Evolutionary conservation across 2,797 vertebrate genomes (phyloP), one percentile per base, ranked within the genome.

Genomic region (Sorex maritimensis): DNA sequence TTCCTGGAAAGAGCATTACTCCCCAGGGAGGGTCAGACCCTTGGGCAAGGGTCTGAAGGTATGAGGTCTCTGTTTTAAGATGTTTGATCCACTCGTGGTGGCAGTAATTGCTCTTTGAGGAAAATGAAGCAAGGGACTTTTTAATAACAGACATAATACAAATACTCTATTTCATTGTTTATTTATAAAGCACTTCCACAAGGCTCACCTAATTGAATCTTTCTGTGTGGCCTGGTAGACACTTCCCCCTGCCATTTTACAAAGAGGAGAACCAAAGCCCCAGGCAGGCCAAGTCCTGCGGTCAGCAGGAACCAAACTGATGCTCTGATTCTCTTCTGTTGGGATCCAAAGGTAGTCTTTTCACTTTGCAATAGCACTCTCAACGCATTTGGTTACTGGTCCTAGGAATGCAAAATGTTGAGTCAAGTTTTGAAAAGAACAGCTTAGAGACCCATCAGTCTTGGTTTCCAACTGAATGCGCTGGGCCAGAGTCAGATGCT

Each of bases 391-490:
- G 10, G 7, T 75, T 71, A 73, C 80, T 89, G 65, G 81, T 85
- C 30, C 30, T 86, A 75, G 89, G 65, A 79, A 86, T 49, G 73
- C 61, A 68, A 38, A 92, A 10, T 75, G 14, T 55, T 83, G 21
- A 67, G 21, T 28, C 5, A 67, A 67, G 26, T 67, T 67, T 9
- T 28, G 65, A 23, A 67, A 67, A 28, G 65, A 67, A 67, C 7
- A 55, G 10, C 44, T 61, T 41, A 49, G 86, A 83, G 63, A 73
- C 8, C 41, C 19, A 44, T 79, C 24, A 34, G 3, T 68, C 41
- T 73, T 72, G 2, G 7, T 86, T 67, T 81, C n/a, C 1, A 28
- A 19, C 79, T 74, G 86, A n/a, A 73, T 7, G 68, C 1, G 21
- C 28, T 52, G 28, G 12, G 5, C 21, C 2, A 52, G 24, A 24